A percentile compares a stretch with the other conserved stretches of the same genome.
These are phyloP conservation scores for Ditylenchus weischeri DNA, from an alignment of 2,888 invertebrate species.

Conservation along the genomic window DNA sequence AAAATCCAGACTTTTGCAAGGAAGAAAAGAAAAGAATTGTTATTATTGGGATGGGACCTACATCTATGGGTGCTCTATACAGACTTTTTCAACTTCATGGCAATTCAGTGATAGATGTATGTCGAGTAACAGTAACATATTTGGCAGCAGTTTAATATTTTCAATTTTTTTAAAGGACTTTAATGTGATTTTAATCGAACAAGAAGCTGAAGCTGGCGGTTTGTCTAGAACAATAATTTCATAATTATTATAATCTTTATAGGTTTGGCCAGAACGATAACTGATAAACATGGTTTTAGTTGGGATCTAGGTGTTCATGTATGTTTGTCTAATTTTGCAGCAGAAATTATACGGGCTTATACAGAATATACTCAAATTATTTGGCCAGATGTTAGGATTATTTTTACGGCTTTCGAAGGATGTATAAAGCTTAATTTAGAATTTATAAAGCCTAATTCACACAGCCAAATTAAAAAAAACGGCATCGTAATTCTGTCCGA, in stretches of 20 bases:
- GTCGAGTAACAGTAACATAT: not conserved
- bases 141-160: no score
- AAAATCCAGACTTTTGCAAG: no score
- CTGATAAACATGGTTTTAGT: conserved; percentile 36
- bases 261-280: conserved; percentile 37
- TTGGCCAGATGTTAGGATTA: not conserved
- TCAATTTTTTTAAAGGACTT: conserved; percentile 19
- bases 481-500: no score
- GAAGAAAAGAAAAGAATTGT: no score
- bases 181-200: conserved; percentile 32
- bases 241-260: no score
- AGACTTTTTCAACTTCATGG: conserved; percentile 10
- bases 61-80: conserved; percentile 29
- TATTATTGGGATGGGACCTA: conserved; percentile 24
- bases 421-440: no score
- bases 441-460: no score
- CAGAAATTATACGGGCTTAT: no score
- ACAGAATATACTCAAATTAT: not conserved
- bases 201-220: conserved; percentile 35
- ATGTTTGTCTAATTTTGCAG: no score
- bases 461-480: no score
- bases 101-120: conserved; percentile 17
- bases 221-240: conserved; percentile 29
- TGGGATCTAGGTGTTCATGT: conserved; percentile 45
- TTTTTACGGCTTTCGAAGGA: no score